phyloP scores from a whole-genome alignment of 2,797 vertebrate species.

The Aselliscus stoliczkanus region DNA sequence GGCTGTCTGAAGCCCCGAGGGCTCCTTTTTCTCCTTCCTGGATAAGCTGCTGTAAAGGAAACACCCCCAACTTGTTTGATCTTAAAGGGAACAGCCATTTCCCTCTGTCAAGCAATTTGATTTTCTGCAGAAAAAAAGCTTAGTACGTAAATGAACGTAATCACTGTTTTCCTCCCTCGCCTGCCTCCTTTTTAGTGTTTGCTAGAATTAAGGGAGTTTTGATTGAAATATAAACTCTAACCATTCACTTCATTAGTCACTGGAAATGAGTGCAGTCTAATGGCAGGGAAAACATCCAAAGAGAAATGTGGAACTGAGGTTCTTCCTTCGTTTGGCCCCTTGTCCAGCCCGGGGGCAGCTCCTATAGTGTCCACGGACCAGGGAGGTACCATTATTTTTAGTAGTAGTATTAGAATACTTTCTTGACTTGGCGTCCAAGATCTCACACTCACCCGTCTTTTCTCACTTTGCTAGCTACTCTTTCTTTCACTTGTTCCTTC shows the following conservation, averaged over 20 bases:
- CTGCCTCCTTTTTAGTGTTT: slow-evolving; percentile 8
- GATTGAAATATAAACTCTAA: slow-evolving; percentile 68
- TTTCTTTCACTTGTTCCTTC: neutral
- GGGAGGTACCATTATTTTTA: too few relatives aligned
- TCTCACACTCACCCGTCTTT: neutral
- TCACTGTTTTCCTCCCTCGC: slow-evolving; percentile 40
- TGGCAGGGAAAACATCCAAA: slow-evolving; percentile 68
- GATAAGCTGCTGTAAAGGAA: neutral
- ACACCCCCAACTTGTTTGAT: neutral
- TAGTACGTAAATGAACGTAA: neutral
- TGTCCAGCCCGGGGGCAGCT: neutral
- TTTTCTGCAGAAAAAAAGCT: slow-evolving; percentile 30
- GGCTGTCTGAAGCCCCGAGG: neutral
- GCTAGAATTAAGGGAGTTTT: slow-evolving; percentile 72
- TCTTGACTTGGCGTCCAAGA: neutral
- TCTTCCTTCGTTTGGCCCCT: neutral
- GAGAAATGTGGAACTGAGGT: slow-evolving; percentile 43
- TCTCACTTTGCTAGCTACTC: neutral
- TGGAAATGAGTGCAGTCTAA: slow-evolving; percentile 67
- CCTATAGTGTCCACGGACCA: neutral
- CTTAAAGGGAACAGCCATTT: neutral
- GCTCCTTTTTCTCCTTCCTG: neutral
- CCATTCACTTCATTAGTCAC: slow-evolving; percentile 70
- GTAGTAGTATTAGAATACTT: neutral
- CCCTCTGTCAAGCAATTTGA: neutral